phyloP scores from a whole-genome alignment of 2,888 invertebrate species.

The Acleris sparsana region DNA sequence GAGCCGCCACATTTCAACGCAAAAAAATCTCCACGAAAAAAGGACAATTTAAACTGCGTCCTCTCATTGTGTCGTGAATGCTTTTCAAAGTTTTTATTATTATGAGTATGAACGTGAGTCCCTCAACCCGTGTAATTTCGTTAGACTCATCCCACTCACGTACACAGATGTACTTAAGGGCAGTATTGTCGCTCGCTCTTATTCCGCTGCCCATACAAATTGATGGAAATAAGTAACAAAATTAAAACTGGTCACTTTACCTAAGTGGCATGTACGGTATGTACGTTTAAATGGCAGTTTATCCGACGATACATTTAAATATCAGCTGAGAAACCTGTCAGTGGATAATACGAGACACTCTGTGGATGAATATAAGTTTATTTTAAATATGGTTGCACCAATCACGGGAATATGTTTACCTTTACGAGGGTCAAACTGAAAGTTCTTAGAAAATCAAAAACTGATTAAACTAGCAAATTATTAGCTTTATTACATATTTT shows the following conservation, averaged over 20 bases:
- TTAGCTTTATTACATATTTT: too few relatives aligned
- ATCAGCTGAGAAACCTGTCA: too few relatives aligned
- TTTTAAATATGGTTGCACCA: too few relatives aligned
- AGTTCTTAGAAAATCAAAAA: too few relatives aligned
- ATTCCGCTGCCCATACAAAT: slow-evolving; percentile 21
- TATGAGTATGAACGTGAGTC: slow-evolving; percentile 41
- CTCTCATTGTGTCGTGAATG: slow-evolving; percentile 33
- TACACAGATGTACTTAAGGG: slow-evolving; percentile 43
- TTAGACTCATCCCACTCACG: slow-evolving; percentile 40
- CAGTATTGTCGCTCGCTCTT: slow-evolving; percentile 13
- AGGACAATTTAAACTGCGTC: slow-evolving; percentile 26
- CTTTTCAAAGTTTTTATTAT: slow-evolving; percentile 41
- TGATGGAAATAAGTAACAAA: neutral
- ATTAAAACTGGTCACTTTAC: neutral
- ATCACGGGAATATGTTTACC: too few relatives aligned
- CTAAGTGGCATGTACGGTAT: too few relatives aligned
- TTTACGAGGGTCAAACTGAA: too few relatives aligned
- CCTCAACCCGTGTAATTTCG: slow-evolving; percentile 44
- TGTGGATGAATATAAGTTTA: too few relatives aligned
- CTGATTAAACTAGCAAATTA: too few relatives aligned
- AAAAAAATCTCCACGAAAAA: slow-evolving; percentile 27
- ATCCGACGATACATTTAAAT: too few relatives aligned
- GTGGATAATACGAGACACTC: too few relatives aligned
- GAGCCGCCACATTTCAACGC: neutral
- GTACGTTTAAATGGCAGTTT: too few relatives aligned